Conservation (phyloP, 2,113 vertebrate species). For the Paramisgurnus dabryanus region DNA sequence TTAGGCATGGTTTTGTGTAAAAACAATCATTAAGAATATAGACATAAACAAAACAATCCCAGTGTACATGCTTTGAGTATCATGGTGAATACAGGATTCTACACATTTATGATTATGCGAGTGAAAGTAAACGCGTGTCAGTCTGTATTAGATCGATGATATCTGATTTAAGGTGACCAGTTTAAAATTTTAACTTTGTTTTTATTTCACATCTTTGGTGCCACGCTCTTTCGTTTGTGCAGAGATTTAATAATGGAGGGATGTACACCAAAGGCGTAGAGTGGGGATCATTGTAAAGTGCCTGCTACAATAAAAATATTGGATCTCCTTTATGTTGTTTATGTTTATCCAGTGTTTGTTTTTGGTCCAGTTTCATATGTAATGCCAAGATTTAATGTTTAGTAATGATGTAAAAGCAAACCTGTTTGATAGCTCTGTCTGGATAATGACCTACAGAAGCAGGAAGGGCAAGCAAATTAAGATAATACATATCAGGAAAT, state of each 20-base stretch:
- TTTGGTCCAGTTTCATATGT: background rate
- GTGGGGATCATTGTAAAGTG: conserved; percentile 53
- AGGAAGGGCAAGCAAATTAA: conserved; percentile 26
- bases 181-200: background rate
- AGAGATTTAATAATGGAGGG: conserved; percentile 47
- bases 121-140: background rate
- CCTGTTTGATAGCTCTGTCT: background rate
- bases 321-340: conserved; percentile 40
- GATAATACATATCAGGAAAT: conserved; percentile 29
- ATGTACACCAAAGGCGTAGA: conserved; percentile 13
- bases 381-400: background rate
- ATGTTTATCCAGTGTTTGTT: background rate
- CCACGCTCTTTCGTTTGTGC: conserved; percentile 38
- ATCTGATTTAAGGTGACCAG: conserved; percentile 21
- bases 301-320: conserved; percentile 57
- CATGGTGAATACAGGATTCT: conserved; percentile 9
- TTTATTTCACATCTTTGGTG: conserved; percentile 28
- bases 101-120: background rate
- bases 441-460: conserved; percentile 5
- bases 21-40: background rate
- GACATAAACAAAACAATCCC: conserved; percentile 2
- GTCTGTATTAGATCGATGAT: background rate
- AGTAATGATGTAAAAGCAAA: background rate
- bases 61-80: conserved; percentile 2
- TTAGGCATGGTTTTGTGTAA: conserved; percentile 5